Conservation (phyloP, 2,113 vertebrate genomes). For the Pomatorhinus ruficollis region DNA sequence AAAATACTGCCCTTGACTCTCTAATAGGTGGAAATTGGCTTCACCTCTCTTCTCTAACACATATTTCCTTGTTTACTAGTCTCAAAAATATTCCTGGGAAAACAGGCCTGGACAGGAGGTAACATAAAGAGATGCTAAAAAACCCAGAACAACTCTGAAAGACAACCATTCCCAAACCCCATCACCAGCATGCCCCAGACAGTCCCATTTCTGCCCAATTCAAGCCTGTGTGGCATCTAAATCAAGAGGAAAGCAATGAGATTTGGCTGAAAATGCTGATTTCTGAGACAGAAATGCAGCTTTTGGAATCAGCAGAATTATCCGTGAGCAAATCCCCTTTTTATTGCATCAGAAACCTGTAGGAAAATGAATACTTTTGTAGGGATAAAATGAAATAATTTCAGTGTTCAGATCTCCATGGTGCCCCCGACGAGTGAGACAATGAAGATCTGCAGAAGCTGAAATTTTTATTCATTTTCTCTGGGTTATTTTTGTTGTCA, state of each 20-base stretch:
- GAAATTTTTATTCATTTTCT: not conserved
- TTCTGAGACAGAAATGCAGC: not conserved
- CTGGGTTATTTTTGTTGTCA: not conserved
- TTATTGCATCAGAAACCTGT: not conserved
- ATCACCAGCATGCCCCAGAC: rapidly evolving
- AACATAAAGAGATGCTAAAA: not conserved
- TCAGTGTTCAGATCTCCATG: not conserved
- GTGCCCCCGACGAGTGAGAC: not conserved
- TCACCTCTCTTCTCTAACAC: not conserved
- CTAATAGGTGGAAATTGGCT: not conserved
- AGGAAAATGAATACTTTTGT: not conserved
- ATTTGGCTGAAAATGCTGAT: not conserved
- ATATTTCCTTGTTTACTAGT: not conserved
- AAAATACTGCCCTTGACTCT: not conserved
- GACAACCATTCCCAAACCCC: rapidly evolving
- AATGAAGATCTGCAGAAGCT: not conserved
- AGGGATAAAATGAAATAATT: not conserved
- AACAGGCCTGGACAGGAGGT: not conserved
- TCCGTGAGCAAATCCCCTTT: not conserved
- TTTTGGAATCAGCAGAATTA: not conserved
- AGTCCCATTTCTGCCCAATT: not conserved
- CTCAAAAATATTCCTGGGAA: not conserved
- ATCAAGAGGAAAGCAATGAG: not conserved
- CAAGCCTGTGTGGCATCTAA: not conserved
- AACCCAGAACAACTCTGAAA: rapidly evolving